These are phyloP conservation scores for Amphiura filiformis DNA, from an alignment of 35 echinoderm and acorn worm species.

Conservation along the genomic window DNA sequence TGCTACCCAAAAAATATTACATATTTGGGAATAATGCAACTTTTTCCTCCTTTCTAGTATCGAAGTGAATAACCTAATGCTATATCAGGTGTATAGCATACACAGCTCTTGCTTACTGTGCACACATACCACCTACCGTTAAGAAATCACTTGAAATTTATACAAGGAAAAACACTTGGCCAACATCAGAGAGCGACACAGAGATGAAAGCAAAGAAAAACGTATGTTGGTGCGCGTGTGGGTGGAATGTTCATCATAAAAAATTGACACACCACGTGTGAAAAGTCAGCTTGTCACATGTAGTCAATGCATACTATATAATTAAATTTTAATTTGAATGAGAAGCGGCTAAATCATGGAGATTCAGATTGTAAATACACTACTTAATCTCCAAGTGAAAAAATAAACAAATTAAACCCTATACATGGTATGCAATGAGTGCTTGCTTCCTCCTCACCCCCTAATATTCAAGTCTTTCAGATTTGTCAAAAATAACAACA, in stretches of 20 bases:
- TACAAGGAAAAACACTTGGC: background rate
- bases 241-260: background rate
- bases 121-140: no score
- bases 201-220: background rate
- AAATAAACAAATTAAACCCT: background rate
- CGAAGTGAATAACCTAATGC: no score
- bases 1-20: no score
- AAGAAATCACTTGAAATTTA: constrained; percentile 5
- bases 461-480: background rate
- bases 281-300: background rate
- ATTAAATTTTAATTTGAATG: background rate
- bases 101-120: no score
- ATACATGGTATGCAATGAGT: background rate
- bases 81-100: no score
- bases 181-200: background rate
- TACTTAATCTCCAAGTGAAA: background rate
- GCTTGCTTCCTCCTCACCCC: background rate
- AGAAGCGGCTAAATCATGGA: background rate
- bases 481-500: background rate
- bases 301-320: background rate
- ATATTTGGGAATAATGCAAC: no score
- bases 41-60: no score
- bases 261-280: background rate
- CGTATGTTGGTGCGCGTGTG: background rate
- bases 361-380: background rate